Evolutionary conservation across 2,113 vertebrate species (phyloP), one percentile per base, ranked within the genome.

Genomic region (Mirza zaza): DNA sequence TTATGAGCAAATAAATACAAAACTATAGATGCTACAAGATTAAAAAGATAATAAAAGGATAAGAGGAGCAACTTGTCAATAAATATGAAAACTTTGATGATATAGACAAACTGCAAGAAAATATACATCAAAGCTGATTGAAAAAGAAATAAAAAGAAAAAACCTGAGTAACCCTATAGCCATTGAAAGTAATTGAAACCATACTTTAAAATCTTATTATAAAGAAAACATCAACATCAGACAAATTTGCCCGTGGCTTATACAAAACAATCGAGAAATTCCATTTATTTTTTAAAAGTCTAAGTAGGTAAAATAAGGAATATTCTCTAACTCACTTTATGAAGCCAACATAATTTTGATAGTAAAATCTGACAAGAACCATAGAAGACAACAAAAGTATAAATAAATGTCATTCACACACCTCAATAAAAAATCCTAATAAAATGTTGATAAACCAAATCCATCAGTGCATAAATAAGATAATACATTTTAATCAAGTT

Each of bases 121-220:
- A 70, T 61, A 82, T 25, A 82, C 18, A 87, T 4, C 36, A 75
- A 87, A 73, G 61, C 83, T 61, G 39, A 87, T 3, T 67, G 27
- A 94, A 90, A 45, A 76, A 87, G 21, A 91, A 90, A 90, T 27
- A 42, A 3, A 32, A 67, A 70, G 55, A 45, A 4, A 18, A 67
- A 61, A 45, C 32, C 87, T 90, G n/a, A 76, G 84, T 57, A 87
- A 57, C 9, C 3, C 34, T 34, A 34, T 29, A 59, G 57, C 39
- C 87, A 91, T 94, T 91, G 87, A 76, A 75, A 87, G 83, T 94
- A 82, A 68, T n/a, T 82, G 67, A 91, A 81, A 87, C 34, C 59
- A 39, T 81, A 71, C 32, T 45, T 96, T 88, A 92, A 84, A 84
- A 29, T 94, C 68, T 94, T 45, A 88, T 29, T 42, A 57, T 63